phyloP scores from a whole-genome alignment of 1,140 invertebrate genomes.

The Drosophila truncata region DNA sequence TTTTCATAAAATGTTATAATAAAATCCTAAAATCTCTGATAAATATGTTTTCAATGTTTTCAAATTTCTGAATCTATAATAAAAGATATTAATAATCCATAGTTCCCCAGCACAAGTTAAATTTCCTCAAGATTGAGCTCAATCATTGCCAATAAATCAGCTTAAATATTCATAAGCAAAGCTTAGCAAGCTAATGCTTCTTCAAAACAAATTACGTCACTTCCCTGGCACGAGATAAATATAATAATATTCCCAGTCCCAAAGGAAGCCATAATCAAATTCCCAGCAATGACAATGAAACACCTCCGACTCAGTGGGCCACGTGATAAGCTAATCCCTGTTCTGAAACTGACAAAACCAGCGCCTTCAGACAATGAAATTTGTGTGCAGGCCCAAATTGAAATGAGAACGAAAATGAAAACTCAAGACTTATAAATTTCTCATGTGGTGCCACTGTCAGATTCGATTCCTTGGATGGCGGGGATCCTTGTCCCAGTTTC shows the following conservation, averaged over 20 bases:
- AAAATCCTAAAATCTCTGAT: neutral
- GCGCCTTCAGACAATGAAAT: conserved; percentile 74
- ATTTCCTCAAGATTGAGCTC: neutral
- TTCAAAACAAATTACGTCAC: conserved; percentile 32
- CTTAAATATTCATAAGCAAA: conserved; percentile 6
- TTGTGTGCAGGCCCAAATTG: conserved; percentile 54
- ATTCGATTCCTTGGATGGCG: conserved; percentile 35
- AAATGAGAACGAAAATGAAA: conserved; percentile 75
- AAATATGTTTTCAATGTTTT: neutral
- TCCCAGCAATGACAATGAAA: conserved; percentile 26
- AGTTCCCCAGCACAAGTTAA: neutral
- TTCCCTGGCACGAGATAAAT: neutral
- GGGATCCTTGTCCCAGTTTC: conserved; percentile 43
- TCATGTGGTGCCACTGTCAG: conserved; percentile 45
- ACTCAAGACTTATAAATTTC: conserved; percentile 74
- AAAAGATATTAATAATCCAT: neutral
- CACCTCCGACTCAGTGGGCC: conserved; percentile 48
- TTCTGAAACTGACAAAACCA: conserved; percentile 68
- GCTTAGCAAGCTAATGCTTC: neutral
- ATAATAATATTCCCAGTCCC: conserved; percentile 10
- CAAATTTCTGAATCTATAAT: neutral
- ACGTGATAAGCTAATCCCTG: conserved; percentile 73
- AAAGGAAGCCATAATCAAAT: conserved; percentile 11
- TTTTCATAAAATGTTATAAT: too few species aligned
- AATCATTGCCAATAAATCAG: neutral